Evolutionary conservation across 2,113 vertebrate species (phyloP).

Genomic region (Puma concolor): DNA sequence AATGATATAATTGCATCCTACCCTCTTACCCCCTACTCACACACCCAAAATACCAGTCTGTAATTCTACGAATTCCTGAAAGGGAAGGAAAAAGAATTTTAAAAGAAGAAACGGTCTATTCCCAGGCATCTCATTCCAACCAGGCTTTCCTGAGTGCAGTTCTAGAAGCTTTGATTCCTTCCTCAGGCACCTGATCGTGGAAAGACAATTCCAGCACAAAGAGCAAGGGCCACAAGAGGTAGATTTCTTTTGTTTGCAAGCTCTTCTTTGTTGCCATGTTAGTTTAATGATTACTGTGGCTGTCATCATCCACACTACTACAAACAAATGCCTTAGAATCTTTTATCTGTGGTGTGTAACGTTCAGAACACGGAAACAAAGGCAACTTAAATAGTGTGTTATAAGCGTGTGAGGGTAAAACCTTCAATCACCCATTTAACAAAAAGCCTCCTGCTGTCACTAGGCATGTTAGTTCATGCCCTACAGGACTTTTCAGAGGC

Average conservation of each 20-base stretch:
- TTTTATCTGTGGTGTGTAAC: not conserved
- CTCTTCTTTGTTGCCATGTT: not conserved
- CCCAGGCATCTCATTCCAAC: not conserved
- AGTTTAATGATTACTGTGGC: not conserved
- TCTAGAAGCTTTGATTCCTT: not conserved
- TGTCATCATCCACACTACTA: not conserved
- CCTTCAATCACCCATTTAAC: not conserved
- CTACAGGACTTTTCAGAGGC: not conserved
- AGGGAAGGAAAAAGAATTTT: not conserved
- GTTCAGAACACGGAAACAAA: conserved; percentile 58
- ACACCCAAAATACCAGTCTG: not conserved
- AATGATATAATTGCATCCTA: not conserved
- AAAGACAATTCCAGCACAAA: not conserved
- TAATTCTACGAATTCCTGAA: conserved; percentile 35
- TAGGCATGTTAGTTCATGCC: not conserved
- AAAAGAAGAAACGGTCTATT: not conserved
- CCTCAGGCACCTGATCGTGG: not conserved
- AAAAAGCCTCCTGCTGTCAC: not conserved
- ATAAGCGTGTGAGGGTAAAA: not conserved
- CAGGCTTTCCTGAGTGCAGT: not conserved
- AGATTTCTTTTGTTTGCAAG: not conserved
- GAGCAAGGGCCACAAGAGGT: rapidly evolving
- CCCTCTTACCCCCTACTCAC: not conserved
- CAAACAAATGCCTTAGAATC: not conserved
- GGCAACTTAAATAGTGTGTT: not conserved